These are phyloP conservation scores for Ceratotherium simum DNA, from an alignment of 2,113 vertebrate genomes.

Conservation along the genomic window DNA sequence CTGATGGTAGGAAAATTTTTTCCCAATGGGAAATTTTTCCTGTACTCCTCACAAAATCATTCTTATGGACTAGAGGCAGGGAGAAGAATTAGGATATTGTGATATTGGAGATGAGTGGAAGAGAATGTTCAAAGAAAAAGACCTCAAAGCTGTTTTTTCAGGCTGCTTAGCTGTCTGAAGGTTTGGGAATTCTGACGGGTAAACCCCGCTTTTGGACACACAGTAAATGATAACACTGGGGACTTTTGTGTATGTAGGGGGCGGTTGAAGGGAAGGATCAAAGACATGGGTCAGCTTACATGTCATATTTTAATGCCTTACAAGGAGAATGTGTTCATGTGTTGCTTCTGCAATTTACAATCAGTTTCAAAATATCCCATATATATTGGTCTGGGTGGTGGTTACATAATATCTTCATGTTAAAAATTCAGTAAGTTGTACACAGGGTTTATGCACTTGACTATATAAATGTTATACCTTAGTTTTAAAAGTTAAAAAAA, in stretches of 20 bases:
- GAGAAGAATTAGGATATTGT: background rate
- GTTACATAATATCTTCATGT: background rate
- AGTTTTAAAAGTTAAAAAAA: background rate
- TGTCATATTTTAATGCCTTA: background rate
- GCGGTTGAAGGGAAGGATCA: background rate
- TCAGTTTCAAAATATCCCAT: constrained; percentile 18
- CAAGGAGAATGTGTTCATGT: background rate
- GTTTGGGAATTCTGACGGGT: background rate
- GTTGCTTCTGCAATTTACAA: background rate
- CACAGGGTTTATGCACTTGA: background rate
- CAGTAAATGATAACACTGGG: background rate
- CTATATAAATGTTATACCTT: background rate
- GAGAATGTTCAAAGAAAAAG: background rate
- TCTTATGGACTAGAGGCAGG: background rate
- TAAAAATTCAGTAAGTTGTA: background rate
- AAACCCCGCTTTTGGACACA: background rate
- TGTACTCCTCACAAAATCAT: background rate
- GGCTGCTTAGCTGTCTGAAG: background rate
- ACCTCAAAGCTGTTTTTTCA: background rate
- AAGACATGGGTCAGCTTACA: background rate
- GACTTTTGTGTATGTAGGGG: background rate
- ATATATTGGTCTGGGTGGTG: background rate
- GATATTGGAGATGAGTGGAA: background rate
- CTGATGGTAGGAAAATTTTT: background rate
- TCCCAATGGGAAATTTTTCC: background rate